A percentile compares a stretch with the other conserved stretches of the same genome.
These are phyloP conservation scores for Papilio dardanus DNA, from an alignment of 1,140 invertebrate genomes.

Conservation along the genomic window DNA sequence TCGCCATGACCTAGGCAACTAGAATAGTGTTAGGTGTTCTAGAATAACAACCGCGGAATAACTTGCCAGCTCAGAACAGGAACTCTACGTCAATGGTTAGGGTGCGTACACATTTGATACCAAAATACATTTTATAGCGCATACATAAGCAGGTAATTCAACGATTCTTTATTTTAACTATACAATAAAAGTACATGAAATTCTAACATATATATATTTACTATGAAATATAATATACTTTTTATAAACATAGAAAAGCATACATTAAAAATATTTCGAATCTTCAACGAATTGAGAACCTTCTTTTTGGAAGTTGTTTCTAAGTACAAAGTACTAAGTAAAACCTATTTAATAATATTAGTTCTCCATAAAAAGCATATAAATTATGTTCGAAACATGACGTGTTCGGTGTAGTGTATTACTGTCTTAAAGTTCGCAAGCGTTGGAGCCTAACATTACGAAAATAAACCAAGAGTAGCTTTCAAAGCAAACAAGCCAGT, in stretches of 20 bases:
- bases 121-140: background rate
- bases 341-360: background rate
- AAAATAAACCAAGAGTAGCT: slow-evolving; percentile 67
- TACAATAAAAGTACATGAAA: background rate
- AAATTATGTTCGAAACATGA: slow-evolving; percentile 1
- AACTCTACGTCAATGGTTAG: slow-evolving; percentile 36
- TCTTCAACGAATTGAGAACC: too few species aligned
- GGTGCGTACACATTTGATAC: slow-evolving; percentile 22
- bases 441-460: slow-evolving; percentile 60
- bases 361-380: background rate
- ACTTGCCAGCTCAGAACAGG: slow-evolving; percentile 38
- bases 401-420: slow-evolving; percentile 38
- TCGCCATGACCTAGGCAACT: slow-evolving; percentile 49
- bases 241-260: background rate
- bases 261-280: too few species aligned
- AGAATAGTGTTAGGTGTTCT: slow-evolving; percentile 39
- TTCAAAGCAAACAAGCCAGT: slow-evolving; percentile 56
- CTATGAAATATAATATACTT: background rate
- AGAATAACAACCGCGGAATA: slow-evolving; percentile 28
- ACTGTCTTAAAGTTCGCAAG: slow-evolving; percentile 33
- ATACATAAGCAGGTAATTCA: background rate
- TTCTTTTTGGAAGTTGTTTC: too few species aligned
- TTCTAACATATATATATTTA: too few species aligned
- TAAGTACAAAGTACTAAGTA: background rate
- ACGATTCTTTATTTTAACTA: too few species aligned